Percentiles rank a stretch among this genome's conserved stretches.
phyloP scores from a whole-genome alignment of 2,797 vertebrate species.

The Poecile montanus region DNA sequence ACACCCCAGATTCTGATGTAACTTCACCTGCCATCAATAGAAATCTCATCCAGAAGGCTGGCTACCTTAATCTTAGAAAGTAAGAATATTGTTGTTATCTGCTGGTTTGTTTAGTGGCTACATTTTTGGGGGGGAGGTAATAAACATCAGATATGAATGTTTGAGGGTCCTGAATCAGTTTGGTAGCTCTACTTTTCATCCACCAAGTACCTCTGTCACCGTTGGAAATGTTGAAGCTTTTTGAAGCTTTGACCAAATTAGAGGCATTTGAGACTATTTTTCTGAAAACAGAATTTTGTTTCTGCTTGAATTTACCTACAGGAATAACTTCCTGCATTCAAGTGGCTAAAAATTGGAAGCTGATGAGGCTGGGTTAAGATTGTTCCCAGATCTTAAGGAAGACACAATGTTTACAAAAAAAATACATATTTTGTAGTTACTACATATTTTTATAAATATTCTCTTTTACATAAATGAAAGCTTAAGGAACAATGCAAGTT shows the following conservation, averaged over 20 bases:
- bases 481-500: not conserved
- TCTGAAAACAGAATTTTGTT: not conserved
- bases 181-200: not conserved
- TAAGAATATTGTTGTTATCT: slow-evolving; percentile 67
- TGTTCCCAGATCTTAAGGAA: not conserved
- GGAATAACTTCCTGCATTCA: not conserved
- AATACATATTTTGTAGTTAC: not conserved
- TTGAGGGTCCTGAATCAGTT: not conserved
- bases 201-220: not conserved
- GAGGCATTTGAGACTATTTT: not conserved
- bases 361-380: not conserved
- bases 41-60: slow-evolving; percentile 94
- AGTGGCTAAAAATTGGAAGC: not conserved
- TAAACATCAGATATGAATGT: not conserved
- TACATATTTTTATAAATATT: not conserved
- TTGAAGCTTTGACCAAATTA: not conserved
- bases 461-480: not conserved
- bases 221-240: not conserved
- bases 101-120: not conserved
- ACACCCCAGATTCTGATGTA: slow-evolving; percentile 89
- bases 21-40: slow-evolving; percentile 85
- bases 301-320: not conserved
- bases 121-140: not conserved
- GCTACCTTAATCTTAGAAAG: slow-evolving; percentile 98
- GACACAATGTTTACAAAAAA: not conserved